Evolutionary conservation across 1,140 invertebrate species (phyloP), one percentile per base, ranked within the genome.

Genomic region (Pseudomyrmex dendroicus): DNA sequence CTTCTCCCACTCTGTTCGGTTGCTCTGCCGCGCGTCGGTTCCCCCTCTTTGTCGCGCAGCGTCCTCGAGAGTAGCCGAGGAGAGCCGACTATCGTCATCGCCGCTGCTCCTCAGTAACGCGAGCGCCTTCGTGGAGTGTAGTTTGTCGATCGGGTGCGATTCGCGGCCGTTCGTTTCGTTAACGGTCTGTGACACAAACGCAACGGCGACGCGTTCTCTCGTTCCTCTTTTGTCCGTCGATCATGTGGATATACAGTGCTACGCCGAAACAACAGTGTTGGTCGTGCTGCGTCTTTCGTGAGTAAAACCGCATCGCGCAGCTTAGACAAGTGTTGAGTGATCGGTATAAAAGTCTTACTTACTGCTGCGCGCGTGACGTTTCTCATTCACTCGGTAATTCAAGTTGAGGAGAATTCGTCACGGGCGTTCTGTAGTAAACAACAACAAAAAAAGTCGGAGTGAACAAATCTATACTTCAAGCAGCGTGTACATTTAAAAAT

Each of bases 101-200:
- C 85, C 84, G 85, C 88, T 82, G 85, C 76, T 91, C 91, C 88
- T 91, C 92, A 93, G 90, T 94, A 92, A 91, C 90, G 93, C 89
- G 91, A 92, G 86, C 90, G 92, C 90, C 89, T 89, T 85, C 90
- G 89, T 89, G 56, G 83, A 90, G 91, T 89, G 87, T 66, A 88
- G 86, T 59, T 35, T 35, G 35, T 35, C 0, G 35, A 7, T 35
- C 5, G 35, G 10, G 25, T 13, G 1, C 44, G 12, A 57, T 85
- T 54, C 59, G 15, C 25, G 35, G 66, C 56, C 54, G 46, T 63
- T 56, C 25, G 72, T 52, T 54, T 15, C 63, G 52, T 52, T 67
- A 52, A 78, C 46, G 50, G 12, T 63, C 54, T 50, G 78, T 84
- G 86, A 86, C 83, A 73, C 83, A 72, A 72, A 46, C 73, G 64